These are phyloP conservation scores for Zygogramma bicolorata DNA, from an alignment of 2,888 invertebrate genomes.

Conservation along the genomic window DNA sequence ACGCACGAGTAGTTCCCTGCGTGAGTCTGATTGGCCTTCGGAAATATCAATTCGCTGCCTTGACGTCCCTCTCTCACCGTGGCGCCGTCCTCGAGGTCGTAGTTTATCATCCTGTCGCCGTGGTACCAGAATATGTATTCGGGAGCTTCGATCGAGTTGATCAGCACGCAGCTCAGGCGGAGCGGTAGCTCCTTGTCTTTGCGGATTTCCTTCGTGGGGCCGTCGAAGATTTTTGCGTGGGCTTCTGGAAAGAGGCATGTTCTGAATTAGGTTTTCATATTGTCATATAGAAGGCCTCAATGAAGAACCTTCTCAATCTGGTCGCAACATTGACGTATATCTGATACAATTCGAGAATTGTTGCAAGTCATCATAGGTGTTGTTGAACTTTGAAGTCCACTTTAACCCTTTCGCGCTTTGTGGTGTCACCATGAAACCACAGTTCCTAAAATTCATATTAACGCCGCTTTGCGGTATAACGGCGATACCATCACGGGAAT, in stretches of 20 bases:
- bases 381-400: too few species aligned
- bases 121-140: slow-evolving; percentile 87
- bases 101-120: slow-evolving; percentile 87
- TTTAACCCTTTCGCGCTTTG: too few species aligned
- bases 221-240: slow-evolving; percentile 78
- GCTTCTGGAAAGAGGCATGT: slow-evolving; percentile 70
- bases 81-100: slow-evolving; percentile 76
- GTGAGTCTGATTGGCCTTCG: slow-evolving; percentile 71
- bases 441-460: too few species aligned
- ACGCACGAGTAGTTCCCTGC: slow-evolving; percentile 87
- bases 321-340: too few species aligned
- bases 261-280: not conserved
- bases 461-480: too few species aligned
- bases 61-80: slow-evolving; percentile 68
- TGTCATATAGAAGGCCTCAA: too few species aligned
- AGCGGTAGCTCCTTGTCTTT: slow-evolving; percentile 72
- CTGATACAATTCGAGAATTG: too few species aligned
- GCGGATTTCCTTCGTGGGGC: slow-evolving; percentile 57
- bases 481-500: too few species aligned
- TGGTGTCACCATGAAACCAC: too few species aligned
- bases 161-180: slow-evolving; percentile 77
- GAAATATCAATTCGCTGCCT: slow-evolving; percentile 68
- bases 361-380: too few species aligned
- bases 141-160: slow-evolving; percentile 77
- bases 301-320: too few species aligned